Evolutionary conservation across 2,797 vertebrate species (phyloP).

Genomic region (Chrosomus eos): DNA sequence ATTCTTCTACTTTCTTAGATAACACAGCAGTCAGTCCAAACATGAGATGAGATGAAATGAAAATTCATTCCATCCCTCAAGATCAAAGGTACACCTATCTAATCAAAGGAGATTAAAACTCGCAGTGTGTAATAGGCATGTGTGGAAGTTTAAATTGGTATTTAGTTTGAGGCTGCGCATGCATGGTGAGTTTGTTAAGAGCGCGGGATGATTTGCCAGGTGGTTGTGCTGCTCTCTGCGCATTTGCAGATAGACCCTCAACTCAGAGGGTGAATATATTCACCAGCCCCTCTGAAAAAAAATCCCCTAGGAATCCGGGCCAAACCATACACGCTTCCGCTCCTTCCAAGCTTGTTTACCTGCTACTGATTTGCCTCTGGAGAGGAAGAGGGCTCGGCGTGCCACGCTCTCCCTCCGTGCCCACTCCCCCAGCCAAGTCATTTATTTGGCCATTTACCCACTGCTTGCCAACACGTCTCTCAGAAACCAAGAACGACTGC

Average conservation of each 20-base stretch:
- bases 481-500: conserved; percentile 26
- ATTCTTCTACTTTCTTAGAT: conserved; percentile 39
- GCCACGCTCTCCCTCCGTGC: conserved; percentile 40
- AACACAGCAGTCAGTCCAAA: conserved; percentile 38
- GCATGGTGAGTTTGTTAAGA: conserved; percentile 33
- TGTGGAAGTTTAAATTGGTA: conserved; percentile 43
- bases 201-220: conserved; percentile 32
- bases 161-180: conserved; percentile 33
- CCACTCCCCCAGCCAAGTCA: conserved; percentile 44
- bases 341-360: conserved; percentile 53
- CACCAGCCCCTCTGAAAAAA: conserved; percentile 36
- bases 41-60: conserved; percentile 41
- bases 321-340: conserved; percentile 37
- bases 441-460: conserved; percentile 50
- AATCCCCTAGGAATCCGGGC: conserved; percentile 45
- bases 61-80: conserved; percentile 35
- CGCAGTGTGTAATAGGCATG: conserved; percentile 26
- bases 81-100: conserved; percentile 50
- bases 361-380: conserved; percentile 48
- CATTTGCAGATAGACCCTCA: conserved; percentile 31
- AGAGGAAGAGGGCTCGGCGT: conserved; percentile 37
- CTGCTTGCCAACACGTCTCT: conserved; percentile 48
- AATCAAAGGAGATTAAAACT: conserved; percentile 49
- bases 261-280: conserved; percentile 49
- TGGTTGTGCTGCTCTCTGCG: conserved; percentile 16